A percentile compares a stretch with the other conserved stretches of the same genome.
These are phyloP conservation scores for Hoplodrina blanda DNA, from an alignment of 2,888 invertebrate species.

Conservation along the genomic window DNA sequence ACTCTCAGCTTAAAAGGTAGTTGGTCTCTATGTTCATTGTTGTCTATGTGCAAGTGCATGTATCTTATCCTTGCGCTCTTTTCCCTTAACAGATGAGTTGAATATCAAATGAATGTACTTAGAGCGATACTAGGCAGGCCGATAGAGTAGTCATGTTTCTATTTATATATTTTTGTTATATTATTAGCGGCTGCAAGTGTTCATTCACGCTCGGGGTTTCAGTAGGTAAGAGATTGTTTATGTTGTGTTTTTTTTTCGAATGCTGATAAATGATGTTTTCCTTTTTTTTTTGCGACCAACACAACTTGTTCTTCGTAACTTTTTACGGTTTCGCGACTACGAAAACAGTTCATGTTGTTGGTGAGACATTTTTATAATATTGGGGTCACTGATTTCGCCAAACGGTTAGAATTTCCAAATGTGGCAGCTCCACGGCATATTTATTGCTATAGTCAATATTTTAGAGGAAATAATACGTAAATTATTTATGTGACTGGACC, in stretches of 20 bases:
- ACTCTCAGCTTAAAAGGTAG: conserved; percentile 13
- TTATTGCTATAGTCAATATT: conserved; percentile 9
- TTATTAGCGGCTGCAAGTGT: conserved; percentile 12
- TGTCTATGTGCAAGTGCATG: conserved; percentile 10
- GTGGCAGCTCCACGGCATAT: background rate
- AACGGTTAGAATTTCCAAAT: conserved; percentile 1
- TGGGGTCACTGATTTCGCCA: conserved; percentile 11
- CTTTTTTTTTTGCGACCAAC: conserved; percentile 27
- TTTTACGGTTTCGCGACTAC: conserved; percentile 32
- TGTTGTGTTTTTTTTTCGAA: conserved; percentile 18
- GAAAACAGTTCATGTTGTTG: conserved; percentile 25
- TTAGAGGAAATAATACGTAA: conserved; percentile 16
- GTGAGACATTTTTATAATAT: conserved; percentile 1
- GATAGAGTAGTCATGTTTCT: conserved; percentile 33
- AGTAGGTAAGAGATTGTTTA: conserved; percentile 13
- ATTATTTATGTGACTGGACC: conserved; percentile 15
- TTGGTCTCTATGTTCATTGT: conserved; percentile 40
- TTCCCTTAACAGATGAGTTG: conserved; percentile 53
- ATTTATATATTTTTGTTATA: conserved; percentile 23
- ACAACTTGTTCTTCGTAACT: conserved; percentile 24
- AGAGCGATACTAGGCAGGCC: conserved; percentile 8
- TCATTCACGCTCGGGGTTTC: conserved; percentile 12
- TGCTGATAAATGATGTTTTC: conserved; percentile 28
- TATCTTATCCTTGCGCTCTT: conserved; percentile 53
- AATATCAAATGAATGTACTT: conserved; percentile 49